Conservation (phyloP, 2,888 invertebrate species). For the Pristionchus arcanus region DNA sequence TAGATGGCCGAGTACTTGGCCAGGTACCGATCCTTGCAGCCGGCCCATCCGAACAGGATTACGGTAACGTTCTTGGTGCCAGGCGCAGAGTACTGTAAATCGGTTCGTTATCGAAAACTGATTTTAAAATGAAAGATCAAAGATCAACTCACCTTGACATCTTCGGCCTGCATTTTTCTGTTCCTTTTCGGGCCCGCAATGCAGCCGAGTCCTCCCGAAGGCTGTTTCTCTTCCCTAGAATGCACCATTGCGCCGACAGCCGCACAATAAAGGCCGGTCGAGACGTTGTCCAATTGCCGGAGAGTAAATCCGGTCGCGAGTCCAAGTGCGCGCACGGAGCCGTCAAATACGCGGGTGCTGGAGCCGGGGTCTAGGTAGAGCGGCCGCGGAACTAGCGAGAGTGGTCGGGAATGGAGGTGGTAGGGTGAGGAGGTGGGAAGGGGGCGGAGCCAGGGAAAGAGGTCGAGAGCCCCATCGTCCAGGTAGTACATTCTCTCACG, state of each 20-base stretch:
- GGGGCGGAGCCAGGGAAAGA: slow-evolving; percentile 48
- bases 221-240: neutral
- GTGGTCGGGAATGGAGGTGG: neutral
- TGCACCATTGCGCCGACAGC: slow-evolving; percentile 15
- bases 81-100: slow-evolving; percentile 47
- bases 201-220: slow-evolving; percentile 4
- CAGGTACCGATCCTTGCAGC: slow-evolving; percentile 87
- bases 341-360: neutral
- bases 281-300: neutral
- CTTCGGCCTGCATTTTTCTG: slow-evolving; percentile 50
- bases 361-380: neutral
- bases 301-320: neutral
- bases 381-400: neutral
- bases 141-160: slow-evolving; percentile 41
- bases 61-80: slow-evolving; percentile 79
- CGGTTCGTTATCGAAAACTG: neutral
- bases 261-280: neutral
- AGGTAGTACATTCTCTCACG: neutral
- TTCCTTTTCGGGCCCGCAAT: neutral
- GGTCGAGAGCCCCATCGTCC: slow-evolving; percentile 17
- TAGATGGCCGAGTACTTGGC: slow-evolving; percentile 89
- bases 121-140: neutral
- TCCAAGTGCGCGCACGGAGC: neutral
- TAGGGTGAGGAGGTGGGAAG: neutral
- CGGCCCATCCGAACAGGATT: slow-evolving; percentile 88